Conservation (phyloP, 2,797 vertebrate genomes). For the Buphagus erythrorhynchus region DNA sequence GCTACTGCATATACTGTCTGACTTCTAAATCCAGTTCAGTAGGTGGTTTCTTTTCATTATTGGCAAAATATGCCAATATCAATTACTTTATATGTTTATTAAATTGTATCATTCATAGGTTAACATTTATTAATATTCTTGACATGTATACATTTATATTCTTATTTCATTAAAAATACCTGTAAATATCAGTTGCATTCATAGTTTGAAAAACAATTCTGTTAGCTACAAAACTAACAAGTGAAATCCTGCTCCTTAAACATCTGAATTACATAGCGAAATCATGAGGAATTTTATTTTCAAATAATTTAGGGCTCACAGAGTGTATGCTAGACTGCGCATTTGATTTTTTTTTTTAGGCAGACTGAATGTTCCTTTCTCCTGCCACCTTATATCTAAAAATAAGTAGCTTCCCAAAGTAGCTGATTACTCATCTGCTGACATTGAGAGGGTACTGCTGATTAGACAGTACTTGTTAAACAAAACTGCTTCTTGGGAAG, state of each 20-base stretch:
- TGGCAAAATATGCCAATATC: background rate
- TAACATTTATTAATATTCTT: background rate
- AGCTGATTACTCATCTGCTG: slow-evolving; percentile 53
- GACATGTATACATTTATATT: background rate
- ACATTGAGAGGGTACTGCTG: background rate
- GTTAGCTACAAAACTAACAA: background rate
- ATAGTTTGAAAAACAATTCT: background rate
- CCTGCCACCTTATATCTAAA: background rate
- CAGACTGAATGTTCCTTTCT: background rate
- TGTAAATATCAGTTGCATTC: background rate
- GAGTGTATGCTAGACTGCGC: background rate
- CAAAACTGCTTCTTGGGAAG: background rate
- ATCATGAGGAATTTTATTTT: background rate
- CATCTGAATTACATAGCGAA: background rate
- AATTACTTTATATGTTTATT: background rate
- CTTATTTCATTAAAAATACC: background rate
- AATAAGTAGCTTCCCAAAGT: slow-evolving; percentile 28
- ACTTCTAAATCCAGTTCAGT: background rate
- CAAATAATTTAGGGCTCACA: background rate
- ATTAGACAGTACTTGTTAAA: background rate
- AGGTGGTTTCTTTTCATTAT: background rate
- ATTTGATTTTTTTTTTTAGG: background rate
- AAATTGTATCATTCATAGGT: background rate
- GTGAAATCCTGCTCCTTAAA: background rate
- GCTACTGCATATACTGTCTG: background rate